These are phyloP conservation scores for Ligdia adustata DNA, from an alignment of 2,888 invertebrate species.

Conservation along the genomic window DNA sequence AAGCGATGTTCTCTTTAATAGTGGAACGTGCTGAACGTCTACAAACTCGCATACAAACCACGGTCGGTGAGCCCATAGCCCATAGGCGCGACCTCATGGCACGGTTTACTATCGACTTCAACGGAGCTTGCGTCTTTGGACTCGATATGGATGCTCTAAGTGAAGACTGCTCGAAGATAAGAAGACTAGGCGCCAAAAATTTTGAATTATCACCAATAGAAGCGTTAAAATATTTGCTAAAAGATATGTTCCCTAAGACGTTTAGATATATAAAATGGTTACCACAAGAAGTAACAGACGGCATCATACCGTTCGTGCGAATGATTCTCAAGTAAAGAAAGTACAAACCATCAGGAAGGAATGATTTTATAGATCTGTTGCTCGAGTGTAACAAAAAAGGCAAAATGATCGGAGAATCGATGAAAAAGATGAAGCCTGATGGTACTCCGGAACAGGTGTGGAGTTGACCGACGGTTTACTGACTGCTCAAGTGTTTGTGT, in stretches of 20 bases:
- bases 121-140: conserved; percentile 60
- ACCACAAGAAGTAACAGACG: conserved; percentile 29
- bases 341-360: conserved; percentile 50
- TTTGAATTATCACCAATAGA: conserved; percentile 27
- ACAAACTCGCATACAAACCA: conserved; percentile 39
- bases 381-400: conserved; percentile 51
- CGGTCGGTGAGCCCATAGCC: conserved; percentile 44
- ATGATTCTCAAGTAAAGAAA: conserved; percentile 51
- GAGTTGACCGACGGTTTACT: conserved; percentile 48
- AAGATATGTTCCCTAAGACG: conserved; percentile 2
- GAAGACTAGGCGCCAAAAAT: conserved; percentile 45
- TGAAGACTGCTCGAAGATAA: conserved; percentile 50
- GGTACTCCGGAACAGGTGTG: conserved; percentile 47
- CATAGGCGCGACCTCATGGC: conserved; percentile 58
- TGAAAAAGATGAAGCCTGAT: conserved; percentile 47
- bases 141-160: conserved; percentile 51
- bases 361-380: conserved; percentile 54
- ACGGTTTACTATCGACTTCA: conserved; percentile 57
- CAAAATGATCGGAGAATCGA: conserved; percentile 53
- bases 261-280: conserved; percentile 5
- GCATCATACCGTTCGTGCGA: conserved; percentile 30
- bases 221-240: conserved; percentile 9
- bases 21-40: conserved; percentile 61
- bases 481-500: conserved; percentile 57
- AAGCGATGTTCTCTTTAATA: conserved; percentile 65